These are phyloP conservation scores for Phenacoccus solenopsis DNA, from an alignment of 1,140 invertebrate species.

Conservation along the genomic window DNA sequence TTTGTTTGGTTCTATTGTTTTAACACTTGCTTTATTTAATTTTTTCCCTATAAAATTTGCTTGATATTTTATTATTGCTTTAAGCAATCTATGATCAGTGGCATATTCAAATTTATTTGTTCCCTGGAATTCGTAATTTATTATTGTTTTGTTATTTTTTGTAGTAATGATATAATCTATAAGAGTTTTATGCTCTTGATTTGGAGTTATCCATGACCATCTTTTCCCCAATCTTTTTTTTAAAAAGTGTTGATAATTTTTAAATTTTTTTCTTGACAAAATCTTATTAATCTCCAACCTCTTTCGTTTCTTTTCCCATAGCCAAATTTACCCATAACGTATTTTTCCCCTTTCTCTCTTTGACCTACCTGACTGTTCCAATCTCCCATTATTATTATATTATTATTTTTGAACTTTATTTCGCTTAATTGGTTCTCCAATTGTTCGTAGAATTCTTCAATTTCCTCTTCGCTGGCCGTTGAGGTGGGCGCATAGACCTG, in stretches of 20 bases:
- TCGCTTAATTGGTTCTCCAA: neutral
- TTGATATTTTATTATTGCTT: neutral
- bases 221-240: neutral
- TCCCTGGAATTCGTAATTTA: neutral
- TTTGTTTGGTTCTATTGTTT: neutral
- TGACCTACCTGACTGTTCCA: slow-evolving; percentile 1
- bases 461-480: neutral
- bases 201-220: slow-evolving; percentile 1
- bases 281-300: neutral
- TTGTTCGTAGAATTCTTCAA: neutral
- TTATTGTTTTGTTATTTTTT: neutral
- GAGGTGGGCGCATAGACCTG: slow-evolving; percentile 2
- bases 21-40: neutral
- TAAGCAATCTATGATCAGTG: slow-evolving; percentile 14
- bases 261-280: slow-evolving; percentile 8
- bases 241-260: neutral
- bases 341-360: neutral
- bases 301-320: neutral
- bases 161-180: neutral
- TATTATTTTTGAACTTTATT: neutral
- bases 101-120: neutral
- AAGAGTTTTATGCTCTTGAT: neutral
- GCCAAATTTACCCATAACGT: neutral
- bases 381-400: neutral
- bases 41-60: too few species aligned